Conservation (phyloP, 2,113 vertebrate species). For the Parus major region DNA sequence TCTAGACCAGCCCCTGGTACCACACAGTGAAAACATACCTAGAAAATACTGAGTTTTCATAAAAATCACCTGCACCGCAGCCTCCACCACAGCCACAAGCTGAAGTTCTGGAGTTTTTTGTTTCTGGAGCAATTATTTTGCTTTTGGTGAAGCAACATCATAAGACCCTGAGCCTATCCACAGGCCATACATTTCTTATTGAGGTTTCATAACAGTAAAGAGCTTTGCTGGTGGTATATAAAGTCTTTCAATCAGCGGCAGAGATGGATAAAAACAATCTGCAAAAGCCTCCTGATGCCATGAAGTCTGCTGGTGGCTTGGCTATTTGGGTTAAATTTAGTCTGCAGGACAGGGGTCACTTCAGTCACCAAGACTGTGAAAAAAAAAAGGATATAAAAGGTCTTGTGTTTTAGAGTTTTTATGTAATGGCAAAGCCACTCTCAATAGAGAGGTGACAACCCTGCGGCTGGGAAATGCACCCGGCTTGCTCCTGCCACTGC, state of each 20-base stretch:
- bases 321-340: slow-evolving; percentile 29
- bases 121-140: background rate
- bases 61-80: background rate
- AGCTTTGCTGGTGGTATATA: background rate
- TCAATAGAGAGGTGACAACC: slow-evolving; percentile 42
- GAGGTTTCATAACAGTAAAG: background rate
- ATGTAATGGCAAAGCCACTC: background rate
- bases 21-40: background rate
- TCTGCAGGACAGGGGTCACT: background rate
- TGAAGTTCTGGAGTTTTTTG: background rate
- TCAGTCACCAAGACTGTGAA: background rate
- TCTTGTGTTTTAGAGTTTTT: background rate
- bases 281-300: slow-evolving; percentile 23
- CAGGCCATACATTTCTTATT: background rate
- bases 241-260: background rate
- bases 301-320: background rate
- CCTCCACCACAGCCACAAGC: background rate
- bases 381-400: background rate
- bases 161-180: background rate
- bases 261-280: slow-evolving; percentile 35
- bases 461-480: slow-evolving; percentile 30
- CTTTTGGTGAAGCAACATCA: background rate
- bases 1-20: background rate
- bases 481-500: background rate
- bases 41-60: background rate